These are phyloP conservation scores for Drosophila lacteicornis DNA, from an alignment of 1,140 invertebrate genomes.

Conservation along the genomic window DNA sequence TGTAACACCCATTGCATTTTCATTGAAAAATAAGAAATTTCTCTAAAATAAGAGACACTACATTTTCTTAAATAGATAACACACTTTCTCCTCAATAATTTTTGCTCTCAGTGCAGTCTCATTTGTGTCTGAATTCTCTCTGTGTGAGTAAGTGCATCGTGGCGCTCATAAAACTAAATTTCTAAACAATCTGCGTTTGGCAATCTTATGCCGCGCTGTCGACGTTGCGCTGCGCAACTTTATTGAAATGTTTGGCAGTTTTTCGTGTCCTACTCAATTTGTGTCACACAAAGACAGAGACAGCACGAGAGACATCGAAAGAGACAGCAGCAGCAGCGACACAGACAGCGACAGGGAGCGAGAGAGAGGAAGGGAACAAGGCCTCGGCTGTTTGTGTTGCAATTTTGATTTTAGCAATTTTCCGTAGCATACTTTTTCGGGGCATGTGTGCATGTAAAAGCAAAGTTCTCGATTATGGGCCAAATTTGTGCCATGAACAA, in stretches of 20 bases:
- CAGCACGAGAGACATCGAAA: background rate
- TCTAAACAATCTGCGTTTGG: constrained; percentile 82
- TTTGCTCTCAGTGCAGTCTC: background rate
- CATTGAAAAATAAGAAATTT: no score
- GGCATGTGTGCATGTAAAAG: constrained; percentile 67
- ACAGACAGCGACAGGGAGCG: background rate
- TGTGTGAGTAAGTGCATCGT: constrained; percentile 51
- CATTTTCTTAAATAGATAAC: background rate
- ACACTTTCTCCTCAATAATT: background rate
- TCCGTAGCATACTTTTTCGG: constrained; percentile 76
- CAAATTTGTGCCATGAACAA: constrained; percentile 52
- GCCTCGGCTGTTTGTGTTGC: constrained; percentile 49
- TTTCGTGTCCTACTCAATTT: constrained; percentile 80
- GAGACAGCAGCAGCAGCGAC: background rate
- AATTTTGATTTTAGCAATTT: constrained; percentile 80
- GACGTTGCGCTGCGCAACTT: constrained; percentile 70
- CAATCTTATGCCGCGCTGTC: constrained; percentile 61
- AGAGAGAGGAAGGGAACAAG: background rate
- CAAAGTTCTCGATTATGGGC: constrained; percentile 63
- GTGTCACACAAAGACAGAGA: constrained; percentile 62
- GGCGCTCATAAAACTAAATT: constrained; percentile 78
- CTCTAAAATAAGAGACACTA: no score
- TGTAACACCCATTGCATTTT: no score
- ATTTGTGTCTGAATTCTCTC: constrained; percentile 16
- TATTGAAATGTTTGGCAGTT: constrained; percentile 83